Conservation (phyloP, 2,113 vertebrate genomes). For the Delphinapterus leucas region DNA sequence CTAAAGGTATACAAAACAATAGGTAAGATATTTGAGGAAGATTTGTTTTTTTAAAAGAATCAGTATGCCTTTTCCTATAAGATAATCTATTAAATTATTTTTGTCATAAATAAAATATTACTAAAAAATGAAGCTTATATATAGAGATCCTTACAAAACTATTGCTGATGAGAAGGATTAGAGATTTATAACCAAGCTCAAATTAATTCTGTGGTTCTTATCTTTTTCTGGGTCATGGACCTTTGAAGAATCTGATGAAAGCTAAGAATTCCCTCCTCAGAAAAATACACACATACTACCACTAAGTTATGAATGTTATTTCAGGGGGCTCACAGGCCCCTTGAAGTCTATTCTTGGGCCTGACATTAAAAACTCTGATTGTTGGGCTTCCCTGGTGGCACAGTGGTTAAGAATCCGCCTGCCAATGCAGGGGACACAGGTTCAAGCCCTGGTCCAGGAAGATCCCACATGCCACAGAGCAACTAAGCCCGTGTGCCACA, state of each 20-base stretch:
- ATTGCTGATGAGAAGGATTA: not conserved
- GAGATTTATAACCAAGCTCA: not conserved
- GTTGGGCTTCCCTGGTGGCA: not conserved
- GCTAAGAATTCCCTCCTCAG: not conserved
- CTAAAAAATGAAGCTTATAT: not conserved
- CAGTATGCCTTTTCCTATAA: not conserved
- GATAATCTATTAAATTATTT: not conserved
- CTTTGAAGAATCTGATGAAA: not conserved
- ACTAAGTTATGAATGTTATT: not conserved
- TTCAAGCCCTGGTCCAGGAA: too few species aligned
- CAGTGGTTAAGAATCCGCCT: too few species aligned
- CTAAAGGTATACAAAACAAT: not conserved
- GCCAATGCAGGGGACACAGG: too few species aligned
- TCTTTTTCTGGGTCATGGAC: not conserved
- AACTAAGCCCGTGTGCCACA: too few species aligned
- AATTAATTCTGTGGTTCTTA: not conserved
- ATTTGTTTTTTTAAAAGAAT: not conserved
- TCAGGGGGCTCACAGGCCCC: not conserved
- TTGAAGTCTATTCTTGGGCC: not conserved
- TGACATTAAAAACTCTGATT: not conserved
- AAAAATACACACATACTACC: not conserved
- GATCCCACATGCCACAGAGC: too few species aligned
- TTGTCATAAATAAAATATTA: not conserved
- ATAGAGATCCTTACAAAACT: not conserved
- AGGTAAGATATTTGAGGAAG: not conserved